These are phyloP conservation scores for Poecilia wingei DNA, from an alignment of 2,797 vertebrate species.

Conservation along the genomic window DNA sequence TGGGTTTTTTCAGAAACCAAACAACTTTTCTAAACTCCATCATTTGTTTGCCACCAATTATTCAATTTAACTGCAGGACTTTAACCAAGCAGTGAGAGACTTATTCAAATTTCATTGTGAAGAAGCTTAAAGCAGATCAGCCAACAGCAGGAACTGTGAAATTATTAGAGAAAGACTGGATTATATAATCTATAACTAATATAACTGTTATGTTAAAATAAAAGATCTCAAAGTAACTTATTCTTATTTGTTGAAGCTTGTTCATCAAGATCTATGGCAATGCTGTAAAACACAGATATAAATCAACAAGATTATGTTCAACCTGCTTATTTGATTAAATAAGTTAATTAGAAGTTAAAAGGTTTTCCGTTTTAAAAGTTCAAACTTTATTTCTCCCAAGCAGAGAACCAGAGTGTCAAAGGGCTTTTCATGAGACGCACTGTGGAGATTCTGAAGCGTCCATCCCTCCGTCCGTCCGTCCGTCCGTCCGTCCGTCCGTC, in stretches of 20 bases:
- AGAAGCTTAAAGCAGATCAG: background rate
- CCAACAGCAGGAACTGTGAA: background rate
- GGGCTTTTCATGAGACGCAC: too few relatives aligned
- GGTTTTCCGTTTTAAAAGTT: too few relatives aligned
- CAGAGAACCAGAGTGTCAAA: too few relatives aligned
- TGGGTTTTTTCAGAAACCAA: constrained; percentile 18
- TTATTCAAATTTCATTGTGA: background rate
- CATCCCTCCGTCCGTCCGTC: too few relatives aligned
- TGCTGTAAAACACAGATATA: too few relatives aligned
- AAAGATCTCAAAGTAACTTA: background rate
- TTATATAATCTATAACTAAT: background rate
- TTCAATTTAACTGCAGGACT: background rate
- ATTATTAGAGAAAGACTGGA: background rate
- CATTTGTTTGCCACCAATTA: constrained; percentile 15
- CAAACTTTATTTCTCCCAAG: too few relatives aligned
- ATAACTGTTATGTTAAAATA: background rate
- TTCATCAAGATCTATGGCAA: too few relatives aligned
- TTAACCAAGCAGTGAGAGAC: background rate
- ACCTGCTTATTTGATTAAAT: too few relatives aligned
- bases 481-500: too few relatives aligned
- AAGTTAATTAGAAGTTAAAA: too few relatives aligned
- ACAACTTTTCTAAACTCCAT: background rate
- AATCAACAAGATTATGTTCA: background rate
- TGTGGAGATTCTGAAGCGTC: too few relatives aligned
- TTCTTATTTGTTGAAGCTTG: background rate